These are phyloP conservation scores for Agrochola circellaris DNA, from an alignment of 2,888 invertebrate species.

Conservation along the genomic window DNA sequence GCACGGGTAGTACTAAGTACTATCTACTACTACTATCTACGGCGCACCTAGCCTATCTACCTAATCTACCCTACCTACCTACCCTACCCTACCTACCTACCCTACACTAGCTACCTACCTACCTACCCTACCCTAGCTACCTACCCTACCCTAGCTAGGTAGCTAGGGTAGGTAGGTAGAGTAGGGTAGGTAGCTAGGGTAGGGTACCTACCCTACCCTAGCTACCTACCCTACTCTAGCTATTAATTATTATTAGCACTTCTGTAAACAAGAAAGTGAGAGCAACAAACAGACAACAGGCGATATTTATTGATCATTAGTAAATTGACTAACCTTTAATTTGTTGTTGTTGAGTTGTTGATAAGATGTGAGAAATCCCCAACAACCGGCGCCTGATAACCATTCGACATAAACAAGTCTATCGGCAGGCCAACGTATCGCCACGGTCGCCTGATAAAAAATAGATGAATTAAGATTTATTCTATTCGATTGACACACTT, in stretches of 20 bases:
- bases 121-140: too few relatives aligned
- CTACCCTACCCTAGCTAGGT: too few relatives aligned
- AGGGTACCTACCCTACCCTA: too few relatives aligned
- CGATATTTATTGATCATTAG: constrained; percentile 71
- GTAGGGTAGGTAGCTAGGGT: too few relatives aligned
- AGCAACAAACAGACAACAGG: constrained; percentile 49
- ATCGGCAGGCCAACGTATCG: constrained; percentile 53
- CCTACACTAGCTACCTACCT: too few relatives aligned
- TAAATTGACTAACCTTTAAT: constrained; percentile 80
- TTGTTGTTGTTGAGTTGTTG: constrained; percentile 74
- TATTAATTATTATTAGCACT: constrained; percentile 13
- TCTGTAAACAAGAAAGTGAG: constrained; percentile 23
- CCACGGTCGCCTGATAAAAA: constrained; percentile 46
- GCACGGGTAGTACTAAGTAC: too few relatives aligned
- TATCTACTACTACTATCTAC: too few relatives aligned
- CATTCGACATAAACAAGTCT: constrained; percentile 64
- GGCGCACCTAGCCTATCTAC: too few relatives aligned
- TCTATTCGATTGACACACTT: constrained; percentile 73
- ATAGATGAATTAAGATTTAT: constrained; percentile 65
- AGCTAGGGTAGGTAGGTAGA: too few relatives aligned
- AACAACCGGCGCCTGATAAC: constrained; percentile 71
- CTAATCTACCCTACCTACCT: too few relatives aligned
- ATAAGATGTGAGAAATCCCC: constrained; percentile 76
- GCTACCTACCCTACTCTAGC: too few relatives aligned
- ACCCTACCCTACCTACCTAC: too few relatives aligned